A percentile compares a stretch with the other conserved stretches of the same genome.
Conservation (phyloP, 1,140 invertebrate species). For the Drosophila ambigua region DNA sequence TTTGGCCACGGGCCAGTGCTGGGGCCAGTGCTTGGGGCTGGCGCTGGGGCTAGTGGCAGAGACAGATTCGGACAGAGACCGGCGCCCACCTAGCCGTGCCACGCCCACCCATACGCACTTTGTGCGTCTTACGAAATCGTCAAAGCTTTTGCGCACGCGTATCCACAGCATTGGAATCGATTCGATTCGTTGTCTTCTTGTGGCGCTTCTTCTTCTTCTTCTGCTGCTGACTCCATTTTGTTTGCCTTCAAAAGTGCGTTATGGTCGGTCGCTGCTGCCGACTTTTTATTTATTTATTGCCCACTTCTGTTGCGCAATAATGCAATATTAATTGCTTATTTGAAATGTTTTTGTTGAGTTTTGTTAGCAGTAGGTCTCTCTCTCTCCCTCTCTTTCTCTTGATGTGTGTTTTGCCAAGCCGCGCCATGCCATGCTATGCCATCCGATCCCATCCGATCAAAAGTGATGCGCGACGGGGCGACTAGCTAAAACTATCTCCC, state of each 20-base stretch:
- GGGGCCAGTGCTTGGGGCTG: too few species aligned
- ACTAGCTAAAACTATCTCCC: neutral
- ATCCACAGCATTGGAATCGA: slow-evolving; percentile 20
- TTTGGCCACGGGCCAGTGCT: slow-evolving; percentile 40
- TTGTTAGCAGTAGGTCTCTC: neutral
- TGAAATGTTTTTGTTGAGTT: slow-evolving; percentile 24
- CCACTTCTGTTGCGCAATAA: slow-evolving; percentile 47
- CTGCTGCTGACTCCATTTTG: slow-evolving; percentile 11
- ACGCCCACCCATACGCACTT: slow-evolving; percentile 15
- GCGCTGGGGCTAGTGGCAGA: neutral
- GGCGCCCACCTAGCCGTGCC: slow-evolving; percentile 2
- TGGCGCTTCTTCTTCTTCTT: slow-evolving; percentile 3
- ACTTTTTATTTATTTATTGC: slow-evolving; percentile 56
- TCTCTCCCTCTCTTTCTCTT: too few species aligned
- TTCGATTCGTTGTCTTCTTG: slow-evolving; percentile 1
- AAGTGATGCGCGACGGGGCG: too few species aligned
- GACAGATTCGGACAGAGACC: neutral
- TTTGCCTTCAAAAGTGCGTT: slow-evolving; percentile 24
- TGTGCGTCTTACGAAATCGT: slow-evolving; percentile 45
- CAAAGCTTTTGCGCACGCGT: slow-evolving; percentile 66
- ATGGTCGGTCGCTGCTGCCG: slow-evolving; percentile 16
- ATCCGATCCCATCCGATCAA: too few species aligned
- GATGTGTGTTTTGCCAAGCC: too few species aligned
- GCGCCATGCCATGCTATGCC: too few species aligned
- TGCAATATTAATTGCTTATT: slow-evolving; percentile 65